Base-by-base conservation (phyloP, 2,113 vertebrate species). In the Oreochromis aureus region DNA sequence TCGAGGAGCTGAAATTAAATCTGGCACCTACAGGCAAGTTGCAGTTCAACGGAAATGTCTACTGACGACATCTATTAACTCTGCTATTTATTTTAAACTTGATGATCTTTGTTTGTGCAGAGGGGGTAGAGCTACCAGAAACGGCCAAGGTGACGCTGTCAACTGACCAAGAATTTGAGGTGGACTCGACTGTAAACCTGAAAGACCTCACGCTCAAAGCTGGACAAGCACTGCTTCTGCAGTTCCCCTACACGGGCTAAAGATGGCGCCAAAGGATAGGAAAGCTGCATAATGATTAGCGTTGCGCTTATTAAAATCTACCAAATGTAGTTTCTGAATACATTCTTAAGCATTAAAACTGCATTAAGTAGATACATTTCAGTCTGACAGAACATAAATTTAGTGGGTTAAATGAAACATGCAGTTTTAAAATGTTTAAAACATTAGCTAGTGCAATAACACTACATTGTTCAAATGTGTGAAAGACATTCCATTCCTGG, bases 171-270 rank as follows among this genome's bases (percentile, higher is more conserved):
- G 27, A 59, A 0, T 19, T 86, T 34, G 78, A 89, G 6, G 82
- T 66, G 7, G 93, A 94, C 0, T 9, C 71, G 2, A 16, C 51
- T 0, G 36, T 98, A 13, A 16, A 30, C 0, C 54, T 98, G 85
- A 44, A 89, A 3, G 32, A 69, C 0, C 4, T 98, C 30, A 83
- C 10, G 1, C 61, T 98, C 8, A 34, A 6, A 2, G 88, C 96
- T 0, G 88, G 94, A 0, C 94, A 97, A 32, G 97, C 96, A 0
- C 84, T 98, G 24, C 86, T 98, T 18, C 95, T 98, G 81, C 91
- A 87, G 12, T 98, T 96, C 90, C 96, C 97, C 16, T 98, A 96
- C 1, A 51, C 46, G 2, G 94, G 87, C 79, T 98, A 89, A 92
- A 90, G 93, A 56, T 80, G 94, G 89, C 24, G 84, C 86, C 80